phyloP scores from a whole-genome alignment of 1,140 invertebrate genomes.

The Brachionus angularis region DNA sequence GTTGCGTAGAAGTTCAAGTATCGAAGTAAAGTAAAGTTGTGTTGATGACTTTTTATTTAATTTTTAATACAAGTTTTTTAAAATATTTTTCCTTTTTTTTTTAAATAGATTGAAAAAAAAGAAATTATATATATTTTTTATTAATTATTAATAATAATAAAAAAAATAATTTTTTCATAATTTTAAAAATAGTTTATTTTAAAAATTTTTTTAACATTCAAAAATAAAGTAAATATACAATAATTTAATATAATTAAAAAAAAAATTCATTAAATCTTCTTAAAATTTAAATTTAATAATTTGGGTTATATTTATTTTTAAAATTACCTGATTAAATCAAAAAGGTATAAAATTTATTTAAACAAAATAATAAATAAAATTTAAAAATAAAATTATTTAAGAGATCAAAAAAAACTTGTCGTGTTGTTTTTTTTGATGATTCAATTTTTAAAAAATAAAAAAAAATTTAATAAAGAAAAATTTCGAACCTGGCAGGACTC shows the following conservation, averaged over 20 bases:
- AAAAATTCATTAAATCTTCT: no score
- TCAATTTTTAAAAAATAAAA: background rate
- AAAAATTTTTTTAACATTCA: background rate
- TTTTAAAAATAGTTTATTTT: no score
- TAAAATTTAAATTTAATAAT: background rate
- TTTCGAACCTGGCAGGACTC: slow-evolving; percentile 77
- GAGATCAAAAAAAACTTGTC: background rate
- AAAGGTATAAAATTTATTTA: background rate
- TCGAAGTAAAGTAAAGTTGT: no score
- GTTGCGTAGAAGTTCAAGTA: no score
- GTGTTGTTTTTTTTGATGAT: slow-evolving; percentile 6
- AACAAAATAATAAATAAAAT: background rate
- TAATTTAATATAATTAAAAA: background rate
- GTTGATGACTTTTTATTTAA: no score
- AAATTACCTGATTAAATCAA: background rate
- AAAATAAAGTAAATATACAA: background rate
- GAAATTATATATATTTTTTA: no score
- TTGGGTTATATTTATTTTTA: background rate
- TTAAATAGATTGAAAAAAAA: no score
- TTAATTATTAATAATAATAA: no score
- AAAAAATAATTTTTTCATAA: no score
- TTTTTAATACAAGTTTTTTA: no score
- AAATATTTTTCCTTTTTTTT: no score
- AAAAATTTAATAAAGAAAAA: slow-evolving; percentile 48
- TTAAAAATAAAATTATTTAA: slow-evolving; percentile 8